Evolutionary conservation across 37 sponge, comb jelly and placozoan genomes (phyloP).

Genomic region (Eunapius fragilis): DNA sequence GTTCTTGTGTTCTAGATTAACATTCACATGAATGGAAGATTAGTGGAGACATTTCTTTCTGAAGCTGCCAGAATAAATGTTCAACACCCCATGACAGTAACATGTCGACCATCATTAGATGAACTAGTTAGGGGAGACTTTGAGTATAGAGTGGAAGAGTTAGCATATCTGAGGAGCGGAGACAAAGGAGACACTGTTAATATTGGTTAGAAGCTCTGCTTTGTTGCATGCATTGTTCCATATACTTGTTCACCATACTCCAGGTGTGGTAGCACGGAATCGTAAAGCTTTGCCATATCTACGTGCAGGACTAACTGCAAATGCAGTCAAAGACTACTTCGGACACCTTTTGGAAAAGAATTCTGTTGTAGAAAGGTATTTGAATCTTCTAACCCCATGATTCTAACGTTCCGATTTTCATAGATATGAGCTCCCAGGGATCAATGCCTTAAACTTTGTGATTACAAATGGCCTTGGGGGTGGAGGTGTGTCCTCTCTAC

Average conservation of each 20-base stretch:
- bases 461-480: slow-evolving; percentile 88
- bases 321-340: slow-evolving; percentile 72
- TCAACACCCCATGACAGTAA: not conserved
- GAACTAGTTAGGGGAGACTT: slow-evolving; percentile 1
- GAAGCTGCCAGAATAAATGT: not conserved
- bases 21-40: slow-evolving; percentile 51
- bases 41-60: slow-evolving; percentile 9
- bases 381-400: no score
- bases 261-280: slow-evolving; percentile 72
- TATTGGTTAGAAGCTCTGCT: slow-evolving; percentile 66
- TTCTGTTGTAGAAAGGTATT: slow-evolving; percentile 53
- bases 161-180: slow-evolving; percentile 93
- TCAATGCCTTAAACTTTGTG: slow-evolving; percentile 92
- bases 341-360: slow-evolving; percentile 65
- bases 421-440: slow-evolving; percentile 91
- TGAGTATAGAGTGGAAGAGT: slow-evolving; percentile 64
- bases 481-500: slow-evolving; percentile 90
- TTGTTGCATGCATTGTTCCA: not conserved
- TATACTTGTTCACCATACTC: no score
- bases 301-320: slow-evolving; percentile 53
- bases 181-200: slow-evolving; percentile 97
- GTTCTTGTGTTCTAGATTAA: not conserved
- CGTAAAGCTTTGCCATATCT: slow-evolving; percentile 64
- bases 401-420: not conserved
- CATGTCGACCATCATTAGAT: not conserved